phyloP scores from a whole-genome alignment of 2,797 vertebrate genomes.

The Perdix hodgsoniae region DNA sequence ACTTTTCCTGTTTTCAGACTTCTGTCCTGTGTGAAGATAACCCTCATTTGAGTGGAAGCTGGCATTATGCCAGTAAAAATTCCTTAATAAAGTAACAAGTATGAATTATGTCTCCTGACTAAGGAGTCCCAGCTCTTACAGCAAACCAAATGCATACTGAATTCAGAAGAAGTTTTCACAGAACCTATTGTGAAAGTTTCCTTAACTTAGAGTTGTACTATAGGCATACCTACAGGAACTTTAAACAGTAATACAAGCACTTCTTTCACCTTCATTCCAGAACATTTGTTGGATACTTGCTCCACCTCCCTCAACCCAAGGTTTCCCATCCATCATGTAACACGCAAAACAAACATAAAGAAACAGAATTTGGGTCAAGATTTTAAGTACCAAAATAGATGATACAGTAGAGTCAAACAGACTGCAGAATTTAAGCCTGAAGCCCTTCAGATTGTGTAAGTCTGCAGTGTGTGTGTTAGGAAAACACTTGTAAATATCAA shows the following conservation, averaged over 20 bases:
- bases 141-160: not conserved
- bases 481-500: constrained; percentile 36
- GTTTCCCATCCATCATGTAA: not conserved
- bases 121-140: not conserved
- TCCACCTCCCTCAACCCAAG: not conserved
- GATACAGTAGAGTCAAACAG: not conserved
- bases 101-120: not conserved
- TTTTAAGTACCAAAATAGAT: not conserved
- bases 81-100: not conserved
- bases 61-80: not conserved
- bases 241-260: not conserved
- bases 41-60: not conserved
- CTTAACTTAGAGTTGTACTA: not conserved
- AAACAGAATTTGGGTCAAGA: not conserved
- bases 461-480: not conserved
- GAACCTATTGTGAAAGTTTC: not conserved
- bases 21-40: not conserved
- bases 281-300: not conserved
- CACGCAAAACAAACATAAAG: not conserved
- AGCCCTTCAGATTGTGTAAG: not conserved
- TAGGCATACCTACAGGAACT: not conserved
- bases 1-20: not conserved
- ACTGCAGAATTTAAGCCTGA: not conserved
- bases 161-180: not conserved
- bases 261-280: not conserved